Percentiles rank a stretch among this genome's conserved stretches.
phyloP scores from a whole-genome alignment of 2,888 invertebrate genomes.

The Galeopsomyia nigrocyanea region DNA sequence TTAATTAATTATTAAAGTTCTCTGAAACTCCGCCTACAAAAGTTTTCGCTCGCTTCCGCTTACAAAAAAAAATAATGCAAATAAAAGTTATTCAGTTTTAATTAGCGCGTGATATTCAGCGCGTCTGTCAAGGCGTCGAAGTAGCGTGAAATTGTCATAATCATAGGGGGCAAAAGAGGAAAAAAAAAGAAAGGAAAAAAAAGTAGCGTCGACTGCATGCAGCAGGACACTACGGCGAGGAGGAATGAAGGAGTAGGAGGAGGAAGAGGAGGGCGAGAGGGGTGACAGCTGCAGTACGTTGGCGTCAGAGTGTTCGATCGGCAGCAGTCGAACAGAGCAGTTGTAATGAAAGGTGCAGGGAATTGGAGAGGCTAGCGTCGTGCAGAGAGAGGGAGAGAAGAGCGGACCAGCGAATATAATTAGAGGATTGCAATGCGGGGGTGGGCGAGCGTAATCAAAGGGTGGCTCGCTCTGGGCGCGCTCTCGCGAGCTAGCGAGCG shows the following conservation, averaged over 20 bases:
- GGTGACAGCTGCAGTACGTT: conserved; percentile 27
- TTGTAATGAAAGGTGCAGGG: conserved; percentile 69
- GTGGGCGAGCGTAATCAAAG: conserved; percentile 55
- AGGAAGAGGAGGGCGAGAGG: conserved; percentile 4
- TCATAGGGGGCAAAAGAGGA: conserved; percentile 39
- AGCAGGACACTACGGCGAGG: too few relatives aligned
- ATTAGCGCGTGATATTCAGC: not conserved
- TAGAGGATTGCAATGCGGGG: conserved; percentile 64
- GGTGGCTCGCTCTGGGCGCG: conserved; percentile 58
- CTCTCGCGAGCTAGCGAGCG: conserved; percentile 39
- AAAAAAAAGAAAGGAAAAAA: conserved; percentile 34
- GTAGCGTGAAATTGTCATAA: conserved; percentile 39
- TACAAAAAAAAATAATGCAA: too few relatives aligned
- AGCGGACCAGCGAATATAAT: conserved; percentile 68
- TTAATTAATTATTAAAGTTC: too few relatives aligned
- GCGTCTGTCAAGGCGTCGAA: not conserved
- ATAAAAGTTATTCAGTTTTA: too few relatives aligned
- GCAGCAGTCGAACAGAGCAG: conserved; percentile 49
- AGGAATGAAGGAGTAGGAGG: conserved; percentile 7
- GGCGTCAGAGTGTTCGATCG: conserved; percentile 42
- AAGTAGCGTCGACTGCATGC: not conserved
- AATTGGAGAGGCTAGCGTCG: conserved; percentile 62
- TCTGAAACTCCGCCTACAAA: too few relatives aligned
- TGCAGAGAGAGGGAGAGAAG: conserved; percentile 44
- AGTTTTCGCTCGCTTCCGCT: too few relatives aligned